A percentile compares a stretch with the other conserved stretches of the same genome.
Conservation (phyloP, 2,888 invertebrate species). For the Chrysomela aeneicollis region DNA sequence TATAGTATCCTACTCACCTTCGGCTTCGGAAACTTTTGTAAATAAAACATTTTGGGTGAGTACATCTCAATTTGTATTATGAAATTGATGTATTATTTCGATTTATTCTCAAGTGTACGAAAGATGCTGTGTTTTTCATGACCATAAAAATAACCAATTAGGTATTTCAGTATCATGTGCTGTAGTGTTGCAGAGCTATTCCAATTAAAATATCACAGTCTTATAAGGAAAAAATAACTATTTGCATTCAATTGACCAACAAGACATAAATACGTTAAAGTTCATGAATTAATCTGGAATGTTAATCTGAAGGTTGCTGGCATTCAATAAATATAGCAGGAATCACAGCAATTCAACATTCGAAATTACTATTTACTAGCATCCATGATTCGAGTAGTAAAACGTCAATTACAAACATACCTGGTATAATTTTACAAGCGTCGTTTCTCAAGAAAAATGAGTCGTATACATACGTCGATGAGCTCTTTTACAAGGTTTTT, state of each 20-base stretch:
- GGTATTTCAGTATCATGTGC: too few relatives aligned
- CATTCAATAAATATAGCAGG: neutral
- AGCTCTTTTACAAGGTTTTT: neutral
- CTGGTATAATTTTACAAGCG: neutral
- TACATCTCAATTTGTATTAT: too few relatives aligned
- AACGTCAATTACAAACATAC: neutral
- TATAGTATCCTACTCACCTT: too few relatives aligned
- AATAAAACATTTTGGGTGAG: too few relatives aligned
- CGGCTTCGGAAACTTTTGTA: too few relatives aligned
- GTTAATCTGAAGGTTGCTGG: slow-evolving; percentile 1
- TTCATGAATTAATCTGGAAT: neutral
- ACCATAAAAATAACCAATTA: too few relatives aligned
- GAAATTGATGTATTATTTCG: too few relatives aligned
- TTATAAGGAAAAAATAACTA: neutral
- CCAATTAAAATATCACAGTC: neutral
- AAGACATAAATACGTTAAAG: neutral
- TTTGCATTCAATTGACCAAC: neutral
- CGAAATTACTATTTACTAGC: neutral
- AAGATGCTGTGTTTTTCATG: too few relatives aligned
- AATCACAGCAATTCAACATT: neutral
- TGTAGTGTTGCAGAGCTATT: too few relatives aligned
- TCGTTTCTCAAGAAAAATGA: neutral
- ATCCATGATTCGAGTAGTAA: neutral
- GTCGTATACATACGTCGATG: neutral
- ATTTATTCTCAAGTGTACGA: too few relatives aligned